A percentile compares a stretch with the other conserved stretches of the same genome.
Evolutionary conservation across 2,113 vertebrate genomes (phyloP).

Genomic region (Oncorhynchus tshawytscha): DNA sequence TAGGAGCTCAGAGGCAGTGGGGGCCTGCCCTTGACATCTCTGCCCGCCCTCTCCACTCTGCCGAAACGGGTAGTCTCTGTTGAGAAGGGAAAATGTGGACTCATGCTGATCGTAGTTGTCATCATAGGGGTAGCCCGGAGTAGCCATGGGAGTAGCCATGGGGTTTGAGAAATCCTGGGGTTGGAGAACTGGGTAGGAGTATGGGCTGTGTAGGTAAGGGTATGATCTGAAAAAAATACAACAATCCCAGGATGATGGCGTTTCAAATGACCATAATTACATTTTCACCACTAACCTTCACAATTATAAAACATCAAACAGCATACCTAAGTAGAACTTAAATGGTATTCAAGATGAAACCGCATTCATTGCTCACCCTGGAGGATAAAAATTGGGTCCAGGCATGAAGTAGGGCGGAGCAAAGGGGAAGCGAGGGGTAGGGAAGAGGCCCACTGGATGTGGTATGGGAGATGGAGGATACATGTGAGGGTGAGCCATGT

Average conservation of each 20-base stretch:
- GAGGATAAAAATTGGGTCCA: constrained; percentile 69
- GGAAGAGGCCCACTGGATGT: constrained; percentile 57
- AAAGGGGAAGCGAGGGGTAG: constrained; percentile 60
- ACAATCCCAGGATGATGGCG: not conserved
- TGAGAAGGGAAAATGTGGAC: constrained; percentile 61
- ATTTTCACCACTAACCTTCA: not conserved
- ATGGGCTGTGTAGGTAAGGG: constrained; percentile 11
- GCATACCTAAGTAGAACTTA: not conserved
- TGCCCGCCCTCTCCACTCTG: constrained; percentile 52
- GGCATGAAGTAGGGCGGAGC: constrained; percentile 69
- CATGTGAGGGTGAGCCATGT: constrained; percentile 59
- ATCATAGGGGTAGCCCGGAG: constrained; percentile 53
- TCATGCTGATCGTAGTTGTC: constrained; percentile 66
- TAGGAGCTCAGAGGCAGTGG: constrained; percentile 42
- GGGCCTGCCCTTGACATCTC: constrained; percentile 43
- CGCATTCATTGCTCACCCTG: constrained; percentile 73
- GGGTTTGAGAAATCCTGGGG: constrained; percentile 59
- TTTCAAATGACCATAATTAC: not conserved
- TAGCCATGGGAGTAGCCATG: constrained; percentile 55
- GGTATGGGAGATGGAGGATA: constrained; percentile 48
- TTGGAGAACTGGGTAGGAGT: constrained; percentile 44
- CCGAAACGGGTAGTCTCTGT: constrained; percentile 57
- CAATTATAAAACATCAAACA: not conserved
- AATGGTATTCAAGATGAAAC: not conserved
- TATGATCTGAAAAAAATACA: not conserved